Base-by-base conservation (phyloP, 2,888 invertebrate species). In the Fragum whitleyi region DNA sequence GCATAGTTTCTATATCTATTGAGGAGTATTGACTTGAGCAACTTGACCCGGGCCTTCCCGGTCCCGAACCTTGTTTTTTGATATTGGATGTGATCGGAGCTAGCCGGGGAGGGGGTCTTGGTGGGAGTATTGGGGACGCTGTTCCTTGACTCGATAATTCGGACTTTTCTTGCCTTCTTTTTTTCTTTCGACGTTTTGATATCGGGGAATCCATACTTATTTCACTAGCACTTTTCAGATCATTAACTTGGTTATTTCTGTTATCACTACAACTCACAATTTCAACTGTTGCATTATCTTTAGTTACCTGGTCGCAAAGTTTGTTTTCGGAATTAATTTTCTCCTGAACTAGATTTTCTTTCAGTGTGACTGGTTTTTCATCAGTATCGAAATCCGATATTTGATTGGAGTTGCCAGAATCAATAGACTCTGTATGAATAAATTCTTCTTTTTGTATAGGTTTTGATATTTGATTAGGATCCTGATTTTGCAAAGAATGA, bases 51-150 rank as follows among this genome's bases (percentile, higher is more conserved):
- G 84, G 77, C 21, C 78, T 76, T 6, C 26, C 76, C 0, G 62
- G 39, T 42, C 70, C 55, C 23, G 62, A 51, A 32, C 23, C 19
- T n/a, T 69, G 55, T n/a, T 39, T 21, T 65, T 65, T 65, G 23
- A 42, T 65, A 42, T 65, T 65, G 19, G 9, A 36, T 16, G 70
- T 57, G 26, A 85, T 80, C 1, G 86, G 86, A 28, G 83, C 86
- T 59, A 86, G 70, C 59, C 86, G 61, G 16, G 86, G 83, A 1
- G 86, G 86, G 3, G 81, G 81, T 26, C 82, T 70, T 0, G 79
- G 78, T 14, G 83, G 86, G 32, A 74, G 55, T 36, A 71, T 53
- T 9, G 79, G 75, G 2, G 61, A 32, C 0, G 29, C 32, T 36
- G 39, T 59, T 32, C 81, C 79, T 19, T 76, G 67, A 55, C 69